Evolutionary conservation across 2,888 invertebrate genomes (phyloP).

Genomic region (Mycalesis mineus): DNA sequence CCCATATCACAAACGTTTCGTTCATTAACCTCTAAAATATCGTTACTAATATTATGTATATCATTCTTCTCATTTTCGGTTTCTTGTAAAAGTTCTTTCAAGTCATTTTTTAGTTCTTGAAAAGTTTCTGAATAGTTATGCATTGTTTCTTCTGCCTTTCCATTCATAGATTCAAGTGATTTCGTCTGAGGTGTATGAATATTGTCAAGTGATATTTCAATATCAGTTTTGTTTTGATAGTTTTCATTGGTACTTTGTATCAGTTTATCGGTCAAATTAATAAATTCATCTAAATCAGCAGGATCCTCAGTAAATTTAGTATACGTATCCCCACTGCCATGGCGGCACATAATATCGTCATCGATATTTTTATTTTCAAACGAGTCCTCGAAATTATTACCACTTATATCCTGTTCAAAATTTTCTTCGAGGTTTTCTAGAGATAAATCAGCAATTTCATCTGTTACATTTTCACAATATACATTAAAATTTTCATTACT

Average conservation of each 20-base stretch:
- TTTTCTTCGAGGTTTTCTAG: conserved; percentile 52
- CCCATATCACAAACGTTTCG: conserved; percentile 59
- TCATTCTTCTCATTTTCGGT: conserved; percentile 40
- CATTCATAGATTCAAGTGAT: conserved; percentile 59
- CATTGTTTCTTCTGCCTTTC: conserved; percentile 33
- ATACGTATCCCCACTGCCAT: conserved; percentile 69
- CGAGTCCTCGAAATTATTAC: conserved; percentile 47
- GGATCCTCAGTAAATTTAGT: conserved; percentile 68
- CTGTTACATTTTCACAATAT: conserved; percentile 31
- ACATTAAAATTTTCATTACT: neutral
- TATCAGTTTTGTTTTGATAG: conserved; percentile 31
- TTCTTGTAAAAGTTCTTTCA: conserved; percentile 51
- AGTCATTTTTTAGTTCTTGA: conserved; percentile 56
- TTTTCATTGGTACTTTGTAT: conserved; percentile 40
- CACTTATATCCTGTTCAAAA: conserved; percentile 52
- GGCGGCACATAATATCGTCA: conserved; percentile 46
- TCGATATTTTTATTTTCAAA: conserved; percentile 43
- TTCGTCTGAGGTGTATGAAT: conserved; percentile 64
- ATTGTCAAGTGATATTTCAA: conserved; percentile 42
- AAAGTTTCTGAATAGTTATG: conserved; percentile 55
- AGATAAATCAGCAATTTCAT: conserved; percentile 42
- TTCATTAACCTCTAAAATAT: conserved; percentile 30
- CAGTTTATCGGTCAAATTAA: conserved; percentile 63
- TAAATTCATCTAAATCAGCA: conserved; percentile 65
- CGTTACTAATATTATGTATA: conserved; percentile 30